Evolutionary conservation across 2,888 invertebrate genomes (phyloP).

Genomic region (Athetis lepigone): DNA sequence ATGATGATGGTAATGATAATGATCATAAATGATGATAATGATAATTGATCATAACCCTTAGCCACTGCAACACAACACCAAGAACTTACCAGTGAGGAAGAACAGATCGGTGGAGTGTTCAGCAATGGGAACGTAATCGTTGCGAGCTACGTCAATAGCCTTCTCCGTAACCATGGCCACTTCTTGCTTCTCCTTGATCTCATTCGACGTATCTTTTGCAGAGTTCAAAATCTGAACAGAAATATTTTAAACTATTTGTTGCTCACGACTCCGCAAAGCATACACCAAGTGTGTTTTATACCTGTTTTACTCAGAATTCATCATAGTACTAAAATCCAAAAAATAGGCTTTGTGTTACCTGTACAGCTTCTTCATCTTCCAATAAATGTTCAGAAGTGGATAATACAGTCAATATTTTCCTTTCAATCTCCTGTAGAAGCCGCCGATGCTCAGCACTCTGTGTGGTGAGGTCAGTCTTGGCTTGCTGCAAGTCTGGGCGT

Average conservation of each 20-base stretch:
- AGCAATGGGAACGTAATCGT: slow-evolving; percentile 97
- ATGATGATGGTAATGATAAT: no score
- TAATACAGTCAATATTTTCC: slow-evolving; percentile 94
- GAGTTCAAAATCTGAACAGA: slow-evolving; percentile 93
- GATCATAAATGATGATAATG: no score
- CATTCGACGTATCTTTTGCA: slow-evolving; percentile 96
- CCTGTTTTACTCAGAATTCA: no score
- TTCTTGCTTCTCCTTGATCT: slow-evolving; percentile 97
- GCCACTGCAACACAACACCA: background rate
- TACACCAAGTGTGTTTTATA: no score
- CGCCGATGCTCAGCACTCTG: slow-evolving; percentile 96
- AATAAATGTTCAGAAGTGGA: slow-evolving; percentile 90
- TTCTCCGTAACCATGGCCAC: slow-evolving; percentile 97
- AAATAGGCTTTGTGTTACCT: slow-evolving; percentile 73
- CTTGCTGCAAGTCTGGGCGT: slow-evolving; percentile 97
- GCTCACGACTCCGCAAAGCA: background rate
- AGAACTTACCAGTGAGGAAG: slow-evolving; percentile 94
- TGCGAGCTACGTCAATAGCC: slow-evolving; percentile 96
- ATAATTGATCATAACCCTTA: no score
- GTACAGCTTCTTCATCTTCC: slow-evolving; percentile 97
- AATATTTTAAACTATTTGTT: background rate
- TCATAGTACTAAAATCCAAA: background rate
- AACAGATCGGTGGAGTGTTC: slow-evolving; percentile 97
- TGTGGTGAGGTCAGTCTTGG: slow-evolving; percentile 96
- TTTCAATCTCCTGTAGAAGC: slow-evolving; percentile 96